phyloP scores from a whole-genome alignment of 92 coral and sea anemone genomes.

The Umimayanthus kanabou region DNA sequence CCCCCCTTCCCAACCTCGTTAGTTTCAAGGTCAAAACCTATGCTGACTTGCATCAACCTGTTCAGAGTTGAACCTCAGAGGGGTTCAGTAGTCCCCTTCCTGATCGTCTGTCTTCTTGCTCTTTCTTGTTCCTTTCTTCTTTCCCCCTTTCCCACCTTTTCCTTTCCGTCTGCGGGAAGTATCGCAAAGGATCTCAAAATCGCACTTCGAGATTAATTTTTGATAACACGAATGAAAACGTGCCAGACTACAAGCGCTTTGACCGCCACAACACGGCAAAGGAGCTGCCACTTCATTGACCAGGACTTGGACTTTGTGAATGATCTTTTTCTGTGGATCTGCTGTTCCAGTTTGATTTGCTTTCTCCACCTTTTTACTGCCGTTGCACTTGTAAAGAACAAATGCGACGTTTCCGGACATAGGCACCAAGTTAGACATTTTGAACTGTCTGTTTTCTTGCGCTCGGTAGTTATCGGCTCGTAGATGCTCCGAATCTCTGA shows the following conservation, averaged over 20 bases:
- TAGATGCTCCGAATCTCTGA: slow-evolving; percentile 64
- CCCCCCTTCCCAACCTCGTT: too few species aligned
- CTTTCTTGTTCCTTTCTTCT: slow-evolving; percentile 4
- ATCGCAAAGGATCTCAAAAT: slow-evolving; percentile 66
- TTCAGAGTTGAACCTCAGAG: too few species aligned
- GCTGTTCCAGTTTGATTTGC: slow-evolving; percentile 2
- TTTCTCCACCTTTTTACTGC: not conserved
- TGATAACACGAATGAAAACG: slow-evolving; percentile 58
- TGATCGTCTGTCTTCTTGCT: not conserved
- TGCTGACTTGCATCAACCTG: too few species aligned
- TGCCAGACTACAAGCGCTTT: slow-evolving; percentile 57
- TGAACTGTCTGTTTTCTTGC: slow-evolving; percentile 68
- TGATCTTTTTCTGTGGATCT: not conserved
- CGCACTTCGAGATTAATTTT: slow-evolving; percentile 60
- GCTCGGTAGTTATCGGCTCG: slow-evolving; percentile 70
- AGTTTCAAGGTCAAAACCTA: too few species aligned
- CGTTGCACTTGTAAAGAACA: slow-evolving; percentile 69
- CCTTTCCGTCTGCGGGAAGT: slow-evolving; percentile 8
- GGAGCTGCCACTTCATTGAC: slow-evolving; percentile 78
- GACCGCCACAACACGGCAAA: slow-evolving; percentile 73
- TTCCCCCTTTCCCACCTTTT: slow-evolving; percentile 38
- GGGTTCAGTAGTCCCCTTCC: slow-evolving; percentile 17
- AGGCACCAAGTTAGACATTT: slow-evolving; percentile 69
- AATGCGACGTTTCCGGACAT: slow-evolving; percentile 88
- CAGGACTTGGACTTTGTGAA: slow-evolving; percentile 53